These are phyloP conservation scores for Nannospalax galili DNA, from an alignment of 2,113 vertebrate species.

Conservation along the genomic window DNA sequence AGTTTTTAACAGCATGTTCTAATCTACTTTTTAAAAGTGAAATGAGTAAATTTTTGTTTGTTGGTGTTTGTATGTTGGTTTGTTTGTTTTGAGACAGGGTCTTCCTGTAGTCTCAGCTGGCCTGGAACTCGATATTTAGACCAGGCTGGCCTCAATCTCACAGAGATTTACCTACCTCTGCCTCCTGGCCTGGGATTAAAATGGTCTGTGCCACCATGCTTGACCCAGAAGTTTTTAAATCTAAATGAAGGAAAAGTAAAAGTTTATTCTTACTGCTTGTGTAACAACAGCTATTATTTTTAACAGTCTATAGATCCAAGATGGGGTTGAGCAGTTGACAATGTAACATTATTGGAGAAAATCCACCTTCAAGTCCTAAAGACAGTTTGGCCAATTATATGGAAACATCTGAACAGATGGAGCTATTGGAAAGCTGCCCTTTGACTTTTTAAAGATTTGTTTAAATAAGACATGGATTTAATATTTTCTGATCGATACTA, in stretches of 20 bases:
- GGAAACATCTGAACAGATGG: neutral
- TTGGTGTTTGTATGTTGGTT: too few species aligned
- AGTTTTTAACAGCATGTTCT: neutral
- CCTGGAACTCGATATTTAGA: too few species aligned
- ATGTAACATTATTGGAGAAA: neutral
- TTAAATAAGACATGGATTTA: slow-evolving; percentile 7
- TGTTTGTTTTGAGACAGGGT: too few species aligned
- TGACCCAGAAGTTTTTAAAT: neutral
- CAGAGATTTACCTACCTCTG: too few species aligned
- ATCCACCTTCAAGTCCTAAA: neutral
- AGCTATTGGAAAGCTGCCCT: neutral
- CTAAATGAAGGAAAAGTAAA: neutral
- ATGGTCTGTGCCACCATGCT: too few species aligned
- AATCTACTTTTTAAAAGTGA: neutral
- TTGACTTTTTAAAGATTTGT: slow-evolving; percentile 39
- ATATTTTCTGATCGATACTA: slow-evolving; percentile 10
- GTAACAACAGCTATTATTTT: neutral
- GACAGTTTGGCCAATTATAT: neutral
- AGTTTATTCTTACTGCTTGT: neutral
- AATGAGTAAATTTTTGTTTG: neutral
- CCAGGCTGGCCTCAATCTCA: too few species aligned
- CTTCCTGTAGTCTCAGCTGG: too few species aligned
- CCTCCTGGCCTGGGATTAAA: too few species aligned
- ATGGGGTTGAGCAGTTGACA: neutral
- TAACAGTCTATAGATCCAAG: neutral